Conservation (phyloP, 2,113 vertebrate species). For the Porphyrio hochstetteri region DNA sequence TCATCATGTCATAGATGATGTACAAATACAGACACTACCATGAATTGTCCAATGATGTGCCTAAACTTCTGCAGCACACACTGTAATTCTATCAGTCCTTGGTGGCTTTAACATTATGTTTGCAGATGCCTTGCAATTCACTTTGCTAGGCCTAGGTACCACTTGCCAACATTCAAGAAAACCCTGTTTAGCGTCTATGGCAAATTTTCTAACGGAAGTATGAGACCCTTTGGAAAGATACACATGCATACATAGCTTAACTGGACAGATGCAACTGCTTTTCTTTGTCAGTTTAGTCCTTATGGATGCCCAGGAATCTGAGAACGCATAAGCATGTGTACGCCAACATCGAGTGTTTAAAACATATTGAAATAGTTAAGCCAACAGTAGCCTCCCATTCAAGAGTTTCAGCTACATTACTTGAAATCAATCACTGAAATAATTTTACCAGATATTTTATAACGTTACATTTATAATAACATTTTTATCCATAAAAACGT, state of each 20-base stretch:
- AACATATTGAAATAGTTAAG: background rate
- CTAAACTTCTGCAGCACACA: background rate
- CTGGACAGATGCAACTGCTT: background rate
- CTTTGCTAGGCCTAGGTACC: fast-evolving
- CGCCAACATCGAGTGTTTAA: background rate
- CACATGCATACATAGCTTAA: background rate
- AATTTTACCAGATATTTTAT: background rate
- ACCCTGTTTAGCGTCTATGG: background rate
- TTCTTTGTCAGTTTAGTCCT: background rate
- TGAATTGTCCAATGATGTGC: background rate
- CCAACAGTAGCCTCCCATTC: background rate
- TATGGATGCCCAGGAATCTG: background rate
- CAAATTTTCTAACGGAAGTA: background rate
- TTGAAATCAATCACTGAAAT: background rate
- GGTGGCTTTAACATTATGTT: background rate
- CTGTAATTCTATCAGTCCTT: background rate
- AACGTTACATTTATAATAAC: background rate
- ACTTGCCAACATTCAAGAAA: background rate
- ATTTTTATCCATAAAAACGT: background rate
- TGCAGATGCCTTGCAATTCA: background rate
- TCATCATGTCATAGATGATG: background rate
- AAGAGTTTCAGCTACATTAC: background rate
- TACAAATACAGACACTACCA: background rate
- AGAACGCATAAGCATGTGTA: background rate
- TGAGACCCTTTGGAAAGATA: background rate